phyloP scores from a whole-genome alignment of 2,888 invertebrate species.

The Diabrotica balteata region DNA sequence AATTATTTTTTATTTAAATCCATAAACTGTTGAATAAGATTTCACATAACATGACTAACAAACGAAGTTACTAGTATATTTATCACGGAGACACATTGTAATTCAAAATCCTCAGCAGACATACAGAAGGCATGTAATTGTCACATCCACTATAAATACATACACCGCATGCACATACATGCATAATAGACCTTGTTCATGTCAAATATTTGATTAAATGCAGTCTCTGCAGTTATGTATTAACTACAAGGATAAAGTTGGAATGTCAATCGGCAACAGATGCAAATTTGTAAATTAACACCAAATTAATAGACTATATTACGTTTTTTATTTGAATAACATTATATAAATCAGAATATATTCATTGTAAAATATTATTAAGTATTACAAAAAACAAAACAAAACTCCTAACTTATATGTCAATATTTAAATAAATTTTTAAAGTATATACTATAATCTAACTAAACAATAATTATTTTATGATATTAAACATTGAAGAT shows the following conservation, averaged over 20 bases:
- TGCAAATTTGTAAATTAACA: constrained; percentile 24
- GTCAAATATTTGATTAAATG: constrained; percentile 31
- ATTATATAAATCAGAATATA: constrained; percentile 17
- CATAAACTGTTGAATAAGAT: too few relatives aligned
- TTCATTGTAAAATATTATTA: neutral
- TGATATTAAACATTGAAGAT: too few relatives aligned
- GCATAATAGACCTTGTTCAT: constrained; percentile 22
- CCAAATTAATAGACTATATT: constrained; percentile 15
- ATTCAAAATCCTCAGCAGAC: too few relatives aligned
- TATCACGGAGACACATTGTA: too few relatives aligned
- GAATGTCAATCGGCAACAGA: constrained; percentile 26
- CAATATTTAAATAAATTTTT: too few relatives aligned
- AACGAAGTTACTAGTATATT: too few relatives aligned
- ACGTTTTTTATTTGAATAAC: constrained; percentile 12
- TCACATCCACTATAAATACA: constrained; percentile 7
- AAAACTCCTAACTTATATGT: too few relatives aligned
- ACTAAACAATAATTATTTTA: too few relatives aligned
- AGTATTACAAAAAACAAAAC: too few relatives aligned
- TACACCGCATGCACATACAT: constrained; percentile 23
- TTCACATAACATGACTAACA: too few relatives aligned
- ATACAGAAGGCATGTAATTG: constrained; percentile 6
- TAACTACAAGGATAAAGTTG: constrained; percentile 25
- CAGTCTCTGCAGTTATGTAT: constrained; percentile 25
- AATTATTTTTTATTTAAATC: too few relatives aligned
- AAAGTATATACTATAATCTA: too few relatives aligned